Evolutionary conservation across 2,888 invertebrate species (phyloP).

Genomic region (Drosophila sordidapex): DNA sequence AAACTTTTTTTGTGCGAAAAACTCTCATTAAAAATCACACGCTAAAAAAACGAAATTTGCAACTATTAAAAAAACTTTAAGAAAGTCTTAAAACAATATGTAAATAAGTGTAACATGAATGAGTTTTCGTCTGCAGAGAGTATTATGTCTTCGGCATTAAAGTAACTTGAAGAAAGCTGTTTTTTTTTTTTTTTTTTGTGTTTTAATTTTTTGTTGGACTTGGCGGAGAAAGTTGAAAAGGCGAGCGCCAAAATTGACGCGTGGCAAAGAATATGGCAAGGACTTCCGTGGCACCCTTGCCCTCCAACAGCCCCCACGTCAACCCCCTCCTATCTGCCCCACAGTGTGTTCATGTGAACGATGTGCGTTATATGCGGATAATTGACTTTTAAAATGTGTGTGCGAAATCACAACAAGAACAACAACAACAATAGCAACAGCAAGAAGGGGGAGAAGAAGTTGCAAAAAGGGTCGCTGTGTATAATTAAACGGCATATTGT

Average conservation of each 20-base stretch:
- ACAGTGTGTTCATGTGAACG: conserved; percentile 54
- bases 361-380: conserved; percentile 80
- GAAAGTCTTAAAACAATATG: neutral
- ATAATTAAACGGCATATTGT: conserved; percentile 80
- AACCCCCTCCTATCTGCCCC: conserved; percentile 9
- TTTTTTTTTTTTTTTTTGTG: neutral
- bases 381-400: conserved; percentile 80
- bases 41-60: neutral
- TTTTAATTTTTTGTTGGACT: conserved; percentile 17
- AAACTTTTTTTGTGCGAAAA: neutral
- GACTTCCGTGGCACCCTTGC: conserved; percentile 23
- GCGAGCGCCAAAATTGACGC: conserved; percentile 75
- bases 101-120: neutral
- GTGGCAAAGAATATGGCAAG: conserved; percentile 56
- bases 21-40: neutral
- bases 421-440: conserved; percentile 36
- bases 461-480: conserved; percentile 68
- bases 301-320: neutral
- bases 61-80: neutral
- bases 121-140: neutral
- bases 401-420: conserved; percentile 74
- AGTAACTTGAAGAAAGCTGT: neutral
- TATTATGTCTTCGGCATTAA: neutral
- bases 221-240: conserved; percentile 64
- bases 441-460: neutral